Evolutionary conservation across 2,113 vertebrate species (phyloP).

Genomic region (Scalopus aquaticus): DNA sequence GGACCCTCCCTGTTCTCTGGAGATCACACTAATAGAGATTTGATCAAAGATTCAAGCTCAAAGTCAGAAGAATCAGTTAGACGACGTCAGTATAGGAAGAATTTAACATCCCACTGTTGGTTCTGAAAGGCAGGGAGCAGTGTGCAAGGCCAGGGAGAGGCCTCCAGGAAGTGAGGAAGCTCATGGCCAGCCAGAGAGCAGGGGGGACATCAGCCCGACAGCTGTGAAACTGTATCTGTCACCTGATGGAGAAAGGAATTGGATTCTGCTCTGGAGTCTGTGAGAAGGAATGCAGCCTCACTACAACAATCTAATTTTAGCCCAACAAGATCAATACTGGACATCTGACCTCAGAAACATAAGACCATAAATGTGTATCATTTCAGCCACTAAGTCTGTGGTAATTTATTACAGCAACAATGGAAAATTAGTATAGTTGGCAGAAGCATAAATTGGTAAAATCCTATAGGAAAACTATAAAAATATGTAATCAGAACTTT

Average conservation of each 20-base stretch:
- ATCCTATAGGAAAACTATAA: neutral
- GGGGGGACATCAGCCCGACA: neutral
- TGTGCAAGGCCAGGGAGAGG: neutral
- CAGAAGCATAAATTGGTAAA: neutral
- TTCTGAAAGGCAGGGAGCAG: neutral
- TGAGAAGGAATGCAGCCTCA: too few species aligned
- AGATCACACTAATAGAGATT: too few species aligned
- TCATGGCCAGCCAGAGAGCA: neutral
- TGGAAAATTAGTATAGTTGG: neutral
- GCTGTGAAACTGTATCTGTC: neutral
- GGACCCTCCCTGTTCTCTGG: too few species aligned
- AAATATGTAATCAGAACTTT: neutral
- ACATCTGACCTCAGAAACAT: neutral
- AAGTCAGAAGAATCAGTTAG: neutral
- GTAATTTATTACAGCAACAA: neutral
- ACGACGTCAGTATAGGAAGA: neutral
- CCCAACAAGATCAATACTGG: neutral
- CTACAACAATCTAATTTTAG: neutral
- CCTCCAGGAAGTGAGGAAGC: neutral
- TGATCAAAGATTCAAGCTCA: neutral
- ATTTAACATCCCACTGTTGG: neutral
- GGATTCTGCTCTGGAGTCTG: neutral
- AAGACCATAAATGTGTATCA: neutral
- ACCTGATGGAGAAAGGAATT: neutral
- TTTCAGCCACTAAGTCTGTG: neutral